Evolutionary conservation across 1,140 invertebrate genomes (phyloP).

Genomic region (Papilio xuthus): DNA sequence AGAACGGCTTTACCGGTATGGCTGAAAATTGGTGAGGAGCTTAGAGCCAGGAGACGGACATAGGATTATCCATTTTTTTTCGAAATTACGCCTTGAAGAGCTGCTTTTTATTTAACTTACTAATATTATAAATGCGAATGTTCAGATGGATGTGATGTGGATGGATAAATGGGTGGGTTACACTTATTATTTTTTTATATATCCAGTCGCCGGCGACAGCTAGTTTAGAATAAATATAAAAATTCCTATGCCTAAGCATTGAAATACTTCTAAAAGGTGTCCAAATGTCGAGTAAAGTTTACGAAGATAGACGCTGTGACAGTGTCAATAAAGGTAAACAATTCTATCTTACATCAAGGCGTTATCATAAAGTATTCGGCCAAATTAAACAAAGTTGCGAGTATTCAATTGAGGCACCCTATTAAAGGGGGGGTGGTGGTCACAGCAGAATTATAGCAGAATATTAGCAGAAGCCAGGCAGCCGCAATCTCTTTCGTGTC

Average conservation of each 20-base stretch:
- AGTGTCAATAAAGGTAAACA: background rate
- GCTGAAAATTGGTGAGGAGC: no score
- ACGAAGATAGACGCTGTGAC: background rate
- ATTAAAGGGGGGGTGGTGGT: conserved; percentile 53
- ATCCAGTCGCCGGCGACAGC: no score
- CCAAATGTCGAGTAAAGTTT: background rate
- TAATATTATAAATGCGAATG: no score
- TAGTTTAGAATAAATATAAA: no score
- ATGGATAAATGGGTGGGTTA: no score
- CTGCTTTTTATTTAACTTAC: no score
- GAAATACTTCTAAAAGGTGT: background rate
- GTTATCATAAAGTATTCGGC: conserved; percentile 25
- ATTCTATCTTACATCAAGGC: background rate
- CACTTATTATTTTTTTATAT: no score
- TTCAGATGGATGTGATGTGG: no score
- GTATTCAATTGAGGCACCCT: conserved; percentile 56
- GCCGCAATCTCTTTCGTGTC: conserved; percentile 60
- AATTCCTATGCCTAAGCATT: background rate
- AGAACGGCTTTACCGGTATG: no score
- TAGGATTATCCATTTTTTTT: no score
- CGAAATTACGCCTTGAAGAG: no score
- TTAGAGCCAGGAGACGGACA: no score
- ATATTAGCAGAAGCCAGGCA: conserved; percentile 54
- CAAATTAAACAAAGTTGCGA: conserved; percentile 56
- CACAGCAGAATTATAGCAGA: conserved; percentile 29